Base-by-base conservation (phyloP, 2,888 invertebrate genomes). In the Brachypterus glaber region DNA sequence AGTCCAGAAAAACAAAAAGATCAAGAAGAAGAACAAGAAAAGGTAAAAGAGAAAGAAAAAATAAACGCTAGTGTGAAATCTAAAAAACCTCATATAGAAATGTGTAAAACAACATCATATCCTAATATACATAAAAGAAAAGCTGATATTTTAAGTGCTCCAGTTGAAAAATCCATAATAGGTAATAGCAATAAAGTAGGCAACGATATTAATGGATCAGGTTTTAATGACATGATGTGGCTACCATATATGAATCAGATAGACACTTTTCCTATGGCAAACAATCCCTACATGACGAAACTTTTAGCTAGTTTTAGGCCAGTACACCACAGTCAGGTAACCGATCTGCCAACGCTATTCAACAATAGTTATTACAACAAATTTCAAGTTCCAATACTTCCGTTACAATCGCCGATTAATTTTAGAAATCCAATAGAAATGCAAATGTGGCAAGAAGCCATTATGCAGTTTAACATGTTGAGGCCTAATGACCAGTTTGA, bases 151-250 rank as follows among this genome's bases (percentile, higher is more conserved):
- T 17, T 32, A 26, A 35, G 14, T 39, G 29, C 17, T 8, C 7
- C 30, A 14, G 35, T 39, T 7, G 15, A 17, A 9, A 30, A 35
- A 17, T 14, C 35, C 9, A 11, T 3, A 21, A 41, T 38, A 17
- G 35, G 40, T n/a, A 45, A 41, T 18, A 46, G 49, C 37, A 60
- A 57, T 40, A 66, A 66, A 33, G 54, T 78, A 31, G 74, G 77
- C 1, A 73, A 72, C 33, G 80, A 81, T 40, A 75, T 81, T 29
- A 79, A 82, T 53, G 76, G 79, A 1, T 80, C 82, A 1, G 75
- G 80, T 2, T 68, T 82, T 33, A 79, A 77, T 53, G 82, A 82
- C 55, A 80, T 83, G 78, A 59, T 82, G 46, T 83, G 82, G 82
- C 60, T 82, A 34, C 82, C 82, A 0, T 83, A 82, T 54, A 55